Conservation (phyloP, 2,113 vertebrate species). For the Accipiter virgatus region DNA sequence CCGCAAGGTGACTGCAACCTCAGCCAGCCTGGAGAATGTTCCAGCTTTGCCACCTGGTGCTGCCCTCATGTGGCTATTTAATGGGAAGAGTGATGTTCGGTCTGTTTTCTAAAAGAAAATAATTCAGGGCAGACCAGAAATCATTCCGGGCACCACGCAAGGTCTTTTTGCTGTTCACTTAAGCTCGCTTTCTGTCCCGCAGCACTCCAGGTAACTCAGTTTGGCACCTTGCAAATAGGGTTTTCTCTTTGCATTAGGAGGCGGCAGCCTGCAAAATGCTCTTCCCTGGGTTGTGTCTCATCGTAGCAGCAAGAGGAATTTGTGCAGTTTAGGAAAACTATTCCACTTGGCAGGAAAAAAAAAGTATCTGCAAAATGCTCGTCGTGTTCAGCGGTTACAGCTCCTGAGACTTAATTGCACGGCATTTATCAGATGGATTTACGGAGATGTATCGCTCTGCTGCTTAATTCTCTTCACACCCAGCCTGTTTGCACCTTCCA, state of each 20-base stretch:
- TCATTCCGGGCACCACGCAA: neutral
- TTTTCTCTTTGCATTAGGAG: neutral
- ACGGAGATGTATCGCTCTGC: neutral
- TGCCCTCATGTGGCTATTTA: neutral
- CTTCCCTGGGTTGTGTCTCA: rapidly evolving
- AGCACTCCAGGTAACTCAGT: rapidly evolving
- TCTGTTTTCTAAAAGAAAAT: neutral
- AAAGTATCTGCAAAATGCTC: neutral
- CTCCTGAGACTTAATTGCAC: neutral
- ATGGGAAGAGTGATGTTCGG: rapidly evolving
- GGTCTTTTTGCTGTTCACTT: neutral
- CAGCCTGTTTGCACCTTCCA: neutral
- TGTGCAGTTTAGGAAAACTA: rapidly evolving
- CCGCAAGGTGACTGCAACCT: neutral
- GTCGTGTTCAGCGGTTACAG: neutral
- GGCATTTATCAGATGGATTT: neutral
- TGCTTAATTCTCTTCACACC: neutral
- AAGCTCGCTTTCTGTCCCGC: neutral
- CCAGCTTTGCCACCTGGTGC: neutral
- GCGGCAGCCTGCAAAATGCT: neutral
- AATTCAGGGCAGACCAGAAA: neutral
- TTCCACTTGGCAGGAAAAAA: neutral
- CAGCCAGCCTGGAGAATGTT: rapidly evolving
- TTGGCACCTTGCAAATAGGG: neutral
- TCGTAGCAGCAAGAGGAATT: neutral